These are phyloP conservation scores for Pangasius macronema DNA, from an alignment of 2,797 vertebrate species.

Conservation along the genomic window DNA sequence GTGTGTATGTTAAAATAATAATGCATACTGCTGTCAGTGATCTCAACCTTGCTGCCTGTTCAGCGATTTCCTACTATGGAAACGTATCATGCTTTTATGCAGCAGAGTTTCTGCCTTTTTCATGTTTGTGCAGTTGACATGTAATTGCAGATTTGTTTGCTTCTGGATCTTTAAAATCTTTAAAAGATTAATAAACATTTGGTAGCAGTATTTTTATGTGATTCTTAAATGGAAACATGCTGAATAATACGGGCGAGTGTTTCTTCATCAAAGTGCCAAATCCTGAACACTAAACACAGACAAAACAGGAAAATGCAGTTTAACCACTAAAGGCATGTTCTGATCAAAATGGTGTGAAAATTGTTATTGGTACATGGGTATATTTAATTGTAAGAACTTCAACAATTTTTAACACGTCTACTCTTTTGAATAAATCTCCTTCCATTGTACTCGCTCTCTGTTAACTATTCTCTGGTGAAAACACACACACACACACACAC, in stretches of 20 bases:
- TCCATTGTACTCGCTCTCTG: not conserved
- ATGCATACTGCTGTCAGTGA: not conserved
- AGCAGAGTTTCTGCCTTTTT: no score
- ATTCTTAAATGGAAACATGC: not conserved
- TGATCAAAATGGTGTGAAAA: not conserved
- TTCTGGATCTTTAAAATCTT: not conserved
- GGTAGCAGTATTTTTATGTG: not conserved
- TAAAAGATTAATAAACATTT: not conserved
- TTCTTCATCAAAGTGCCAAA: not conserved
- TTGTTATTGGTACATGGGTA: not conserved
- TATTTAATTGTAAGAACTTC: not conserved
- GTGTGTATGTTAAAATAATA: not conserved
- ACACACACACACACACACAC: constrained; percentile 8
- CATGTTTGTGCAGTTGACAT: not conserved
- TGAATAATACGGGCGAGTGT: not conserved
- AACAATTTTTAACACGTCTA: not conserved
- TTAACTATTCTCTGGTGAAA: not conserved
- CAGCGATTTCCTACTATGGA: not conserved
- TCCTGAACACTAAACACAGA: not conserved
- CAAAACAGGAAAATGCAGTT: not conserved
- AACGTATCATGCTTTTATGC: no score
- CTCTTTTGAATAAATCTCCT: not conserved
- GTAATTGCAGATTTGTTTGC: no score
- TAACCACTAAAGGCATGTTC: no score
- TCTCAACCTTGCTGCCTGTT: not conserved